A percentile compares a stretch with the other conserved stretches of the same genome.
These are phyloP conservation scores for Monopterus albus DNA, from an alignment of 2,113 vertebrate species.

Conservation along the genomic window DNA sequence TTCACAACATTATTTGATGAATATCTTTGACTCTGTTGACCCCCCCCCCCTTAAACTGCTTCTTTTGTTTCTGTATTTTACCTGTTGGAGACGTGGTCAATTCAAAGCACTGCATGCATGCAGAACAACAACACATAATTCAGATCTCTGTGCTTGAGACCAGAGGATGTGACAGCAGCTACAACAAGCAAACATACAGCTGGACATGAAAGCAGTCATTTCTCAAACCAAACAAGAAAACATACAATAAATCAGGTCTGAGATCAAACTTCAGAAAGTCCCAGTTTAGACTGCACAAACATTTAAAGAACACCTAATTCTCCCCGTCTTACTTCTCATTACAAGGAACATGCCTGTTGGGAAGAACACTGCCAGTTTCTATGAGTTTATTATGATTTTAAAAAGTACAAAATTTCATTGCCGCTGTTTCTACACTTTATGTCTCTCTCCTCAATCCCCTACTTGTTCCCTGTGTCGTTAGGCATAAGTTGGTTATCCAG, in stretches of 20 bases:
- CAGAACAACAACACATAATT: background rate
- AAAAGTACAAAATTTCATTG: constrained; percentile 13
- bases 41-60: background rate
- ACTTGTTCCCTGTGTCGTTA: constrained; percentile 16
- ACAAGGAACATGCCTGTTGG: background rate
- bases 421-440: constrained; percentile 8
- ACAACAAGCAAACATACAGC: constrained; percentile 47
- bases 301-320: background rate
- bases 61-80: constrained; percentile 33
- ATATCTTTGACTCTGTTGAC: constrained; percentile 26
- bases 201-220: constrained; percentile 21
- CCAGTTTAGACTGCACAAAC: constrained; percentile 32
- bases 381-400: constrained; percentile 2
- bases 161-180: constrained; percentile 27
- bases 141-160: background rate
- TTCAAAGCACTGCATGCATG: background rate
- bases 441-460: background rate
- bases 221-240: constrained; percentile 42
- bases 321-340: background rate
- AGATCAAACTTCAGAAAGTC: constrained; percentile 17
- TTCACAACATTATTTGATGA: constrained; percentile 40
- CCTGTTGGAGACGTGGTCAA: constrained; percentile 5
- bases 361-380: constrained; percentile 17
- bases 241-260: constrained; percentile 14
- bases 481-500: too few relatives aligned